Percentiles rank a stretch among this genome's conserved stretches.
Conservation (phyloP, 2,113 vertebrate species). For the Oncorhynchus mykiss region DNA sequence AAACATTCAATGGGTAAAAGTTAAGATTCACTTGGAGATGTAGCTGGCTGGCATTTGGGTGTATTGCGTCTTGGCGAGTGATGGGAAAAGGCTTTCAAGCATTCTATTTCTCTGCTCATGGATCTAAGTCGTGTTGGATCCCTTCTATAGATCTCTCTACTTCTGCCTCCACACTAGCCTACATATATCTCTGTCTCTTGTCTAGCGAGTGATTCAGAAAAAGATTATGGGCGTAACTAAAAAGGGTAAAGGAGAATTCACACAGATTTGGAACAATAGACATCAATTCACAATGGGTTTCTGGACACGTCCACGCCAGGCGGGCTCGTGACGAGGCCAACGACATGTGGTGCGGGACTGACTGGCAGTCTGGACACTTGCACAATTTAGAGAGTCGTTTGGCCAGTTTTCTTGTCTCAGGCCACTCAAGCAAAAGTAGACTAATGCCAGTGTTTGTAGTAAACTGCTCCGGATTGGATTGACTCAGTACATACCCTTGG, state of each 20-base stretch:
- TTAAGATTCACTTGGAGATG: neutral
- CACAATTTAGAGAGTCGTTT: conserved; percentile 18
- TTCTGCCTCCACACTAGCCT: neutral
- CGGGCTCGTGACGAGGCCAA: conserved; percentile 34
- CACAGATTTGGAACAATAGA: conserved; percentile 64
- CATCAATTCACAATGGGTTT: conserved; percentile 60
- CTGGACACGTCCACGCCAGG: conserved; percentile 57
- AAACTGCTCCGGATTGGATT: conserved; percentile 22
- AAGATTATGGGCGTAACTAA: conserved; percentile 37
- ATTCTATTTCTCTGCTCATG: neutral
- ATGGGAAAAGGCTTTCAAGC: conserved; percentile 14
- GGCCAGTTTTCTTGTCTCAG: conserved; percentile 19
- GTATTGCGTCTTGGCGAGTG: neutral
- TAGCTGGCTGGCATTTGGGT: neutral
- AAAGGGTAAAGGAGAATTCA: conserved; percentile 50
- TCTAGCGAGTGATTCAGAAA: conserved; percentile 29
- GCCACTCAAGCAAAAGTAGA: conserved; percentile 37
- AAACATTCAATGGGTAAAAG: neutral
- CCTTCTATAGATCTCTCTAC: conserved; percentile 13
- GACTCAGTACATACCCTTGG: conserved; percentile 13
- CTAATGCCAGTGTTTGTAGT: conserved; percentile 8
- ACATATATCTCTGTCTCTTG: conserved; percentile 12
- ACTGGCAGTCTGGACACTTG: conserved; percentile 45
- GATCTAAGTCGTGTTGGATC: conserved; percentile 6
- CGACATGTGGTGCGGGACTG: conserved; percentile 39